Base-by-base conservation (phyloP, 2,797 vertebrate species). In the Zenarchopterus dispar region DNA sequence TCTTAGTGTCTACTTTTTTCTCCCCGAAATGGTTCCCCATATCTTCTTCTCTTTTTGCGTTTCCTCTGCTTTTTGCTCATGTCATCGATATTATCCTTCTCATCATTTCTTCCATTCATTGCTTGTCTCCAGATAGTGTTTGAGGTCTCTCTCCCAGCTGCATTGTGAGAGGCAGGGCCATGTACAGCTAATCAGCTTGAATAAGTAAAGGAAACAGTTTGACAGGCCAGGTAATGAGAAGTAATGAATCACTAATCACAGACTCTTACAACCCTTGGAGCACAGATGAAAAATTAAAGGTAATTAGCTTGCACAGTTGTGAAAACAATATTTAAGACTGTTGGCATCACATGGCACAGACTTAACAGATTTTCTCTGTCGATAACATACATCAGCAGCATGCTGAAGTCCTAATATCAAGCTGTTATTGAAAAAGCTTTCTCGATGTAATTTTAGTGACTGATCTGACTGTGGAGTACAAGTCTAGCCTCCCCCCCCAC, bases 201-300 rank as follows among this genome's bases (percentile, higher is more conserved):
- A 92, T 90, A 88, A 89, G 89, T 90, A 88, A 92, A 91, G 91
- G 91, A 92, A 93, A 92, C 90, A 90, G 77, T 91, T 86, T 90
- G 91, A 91, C 91, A 91, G 88, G 81, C 83, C 84, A 88, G 85
- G 84, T 93, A 92, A 92, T 91, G 88, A 92, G 90, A 93, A 92
- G 86, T 92, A 92, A 92, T 92, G 88, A 91, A 89, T 90, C 88
- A 87, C 88, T 89, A 90, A 90, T 92, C 88, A 88, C 88, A 75
- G 82, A 84, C 85, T 88, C 85, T 84, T 84, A 88, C 88, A 89
- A 90, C 88, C 89, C 87, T 90, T 65, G 80, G 87, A 92, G 85
- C 85, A 88, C 88, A 89, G 88, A 92, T 89, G 87, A 92, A 92
- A 92, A 92, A 92, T 91, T 89, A 88, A 89, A 90, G 85, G 82